Base-by-base conservation (phyloP, 2,888 invertebrate genomes). In the Andrena dorsata region DNA sequence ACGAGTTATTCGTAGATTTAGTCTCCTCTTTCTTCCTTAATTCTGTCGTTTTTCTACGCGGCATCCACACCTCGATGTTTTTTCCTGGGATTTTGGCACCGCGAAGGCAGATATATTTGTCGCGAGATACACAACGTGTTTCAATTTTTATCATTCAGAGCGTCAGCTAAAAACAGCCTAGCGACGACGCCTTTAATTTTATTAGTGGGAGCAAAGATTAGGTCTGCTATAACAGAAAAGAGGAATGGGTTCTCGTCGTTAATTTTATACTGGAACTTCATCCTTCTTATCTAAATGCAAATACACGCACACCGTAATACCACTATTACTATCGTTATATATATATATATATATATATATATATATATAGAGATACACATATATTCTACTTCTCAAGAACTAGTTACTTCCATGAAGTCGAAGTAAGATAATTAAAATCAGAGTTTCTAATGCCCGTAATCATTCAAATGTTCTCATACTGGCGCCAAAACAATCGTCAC, bases 121-220 rank as follows among this genome's bases (percentile, higher is more conserved):
- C 69, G 28, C 28, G 30, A 66, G 65, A 66, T 47, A 35, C 26
- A 53, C 26, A 66, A 56, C 23, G 60, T 78, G 65, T 70, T 71
- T 74, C 58, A 70, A 76, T 80, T 82, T 75, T 85, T 83, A 79
- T 80, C 56, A 74, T 75, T 83, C 74, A 66, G 68, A 72, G 74
- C 60, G 81, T 77, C 73, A 63, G 80, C 47, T 23, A 28, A 28
- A 60, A 60, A 16, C 16, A 13, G 16, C 30, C 30, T 28, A 5
- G 2, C 7, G n/a, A 30, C 30, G 16, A 28, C 1, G n/a, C 6
- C n/a, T 16, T 60, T 28, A 60, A 16, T 30, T 60, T 28, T 28
- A 60, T 56, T 56, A 20, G 41, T 5, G 5, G 41, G 3, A 23
- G 23, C 23, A 23, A 56, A 20, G 56, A 10, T 23, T 13, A 56